Conservation (phyloP, 2,113 vertebrate species). For the Pluvianellus socialis region DNA sequence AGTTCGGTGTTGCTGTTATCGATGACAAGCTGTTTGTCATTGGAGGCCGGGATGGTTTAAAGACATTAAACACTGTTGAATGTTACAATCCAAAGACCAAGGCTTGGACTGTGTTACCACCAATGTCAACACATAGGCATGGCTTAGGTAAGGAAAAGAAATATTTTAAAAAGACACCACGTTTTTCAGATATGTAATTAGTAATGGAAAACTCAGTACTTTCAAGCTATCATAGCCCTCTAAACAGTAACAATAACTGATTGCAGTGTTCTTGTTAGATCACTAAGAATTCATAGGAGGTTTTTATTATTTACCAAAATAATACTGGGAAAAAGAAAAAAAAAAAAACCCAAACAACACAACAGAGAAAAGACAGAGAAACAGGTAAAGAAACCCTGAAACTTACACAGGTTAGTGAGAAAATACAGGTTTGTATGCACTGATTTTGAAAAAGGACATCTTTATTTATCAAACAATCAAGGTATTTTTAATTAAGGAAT, state of each 20-base stretch:
- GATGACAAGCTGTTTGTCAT: slow-evolving; percentile 84
- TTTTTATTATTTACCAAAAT: background rate
- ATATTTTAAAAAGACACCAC: background rate
- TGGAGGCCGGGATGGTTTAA: slow-evolving; percentile 83
- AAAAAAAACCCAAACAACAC: background rate
- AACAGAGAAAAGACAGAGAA: background rate
- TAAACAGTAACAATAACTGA: background rate
- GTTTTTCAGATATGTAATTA: background rate
- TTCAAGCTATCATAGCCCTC: background rate
- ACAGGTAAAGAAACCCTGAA: background rate
- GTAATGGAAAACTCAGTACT: background rate
- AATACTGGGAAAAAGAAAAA: background rate
- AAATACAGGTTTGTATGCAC: background rate
- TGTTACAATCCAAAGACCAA: slow-evolving; percentile 84
- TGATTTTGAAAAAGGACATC: background rate
- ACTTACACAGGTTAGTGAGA: background rate
- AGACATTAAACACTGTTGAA: slow-evolving; percentile 84
- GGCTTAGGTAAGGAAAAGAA: slow-evolving; percentile 78
- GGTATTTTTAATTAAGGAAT: background rate
- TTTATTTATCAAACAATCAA: background rate
- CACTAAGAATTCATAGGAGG: background rate
- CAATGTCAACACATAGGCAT: slow-evolving; percentile 83
- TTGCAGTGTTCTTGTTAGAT: background rate
- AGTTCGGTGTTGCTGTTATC: slow-evolving; percentile 83
- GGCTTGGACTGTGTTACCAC: slow-evolving; percentile 80